A percentile compares a stretch with the other conserved stretches of the same genome.
Evolutionary conservation across 2,797 vertebrate genomes (phyloP).

Genomic region (Enteromius viviparus): DNA sequence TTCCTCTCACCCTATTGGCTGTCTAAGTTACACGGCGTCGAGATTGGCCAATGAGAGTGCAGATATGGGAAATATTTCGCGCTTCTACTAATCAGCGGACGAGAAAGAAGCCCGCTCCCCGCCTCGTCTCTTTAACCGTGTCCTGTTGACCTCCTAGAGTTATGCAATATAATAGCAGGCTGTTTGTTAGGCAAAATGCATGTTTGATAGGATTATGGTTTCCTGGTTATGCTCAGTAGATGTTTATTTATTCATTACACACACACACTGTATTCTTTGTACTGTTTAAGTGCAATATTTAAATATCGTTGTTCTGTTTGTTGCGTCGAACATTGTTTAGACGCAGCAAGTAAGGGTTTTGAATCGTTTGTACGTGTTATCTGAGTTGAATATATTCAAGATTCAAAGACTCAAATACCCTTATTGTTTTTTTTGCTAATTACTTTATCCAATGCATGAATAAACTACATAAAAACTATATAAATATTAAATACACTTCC

Average conservation of each 20-base stretch:
- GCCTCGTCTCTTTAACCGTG: slow-evolving; percentile 12
- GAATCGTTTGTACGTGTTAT: neutral
- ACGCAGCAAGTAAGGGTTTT: neutral
- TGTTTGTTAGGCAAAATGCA: slow-evolving; percentile 9
- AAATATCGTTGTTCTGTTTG: neutral
- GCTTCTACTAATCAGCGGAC: neutral
- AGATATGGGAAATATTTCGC: neutral
- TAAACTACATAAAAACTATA: neutral
- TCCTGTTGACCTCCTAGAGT: slow-evolving; percentile 36
- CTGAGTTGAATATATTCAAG: neutral
- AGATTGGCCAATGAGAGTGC: neutral
- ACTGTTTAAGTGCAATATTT: neutral
- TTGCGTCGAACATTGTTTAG: neutral
- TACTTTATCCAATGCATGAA: neutral
- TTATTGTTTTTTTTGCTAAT: neutral
- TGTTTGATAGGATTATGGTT: neutral
- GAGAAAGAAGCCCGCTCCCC: neutral
- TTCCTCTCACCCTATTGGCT: slow-evolving; percentile 4
- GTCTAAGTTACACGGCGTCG: slow-evolving; percentile 16
- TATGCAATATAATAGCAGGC: slow-evolving; percentile 12
- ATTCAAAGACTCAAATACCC: neutral
- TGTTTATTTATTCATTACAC: neutral
- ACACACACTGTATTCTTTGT: neutral
- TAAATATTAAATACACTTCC: neutral
- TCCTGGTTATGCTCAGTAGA: neutral